Evolutionary conservation across 2,113 vertebrate genomes (phyloP).

Genomic region (Pterocles orientalis): DNA sequence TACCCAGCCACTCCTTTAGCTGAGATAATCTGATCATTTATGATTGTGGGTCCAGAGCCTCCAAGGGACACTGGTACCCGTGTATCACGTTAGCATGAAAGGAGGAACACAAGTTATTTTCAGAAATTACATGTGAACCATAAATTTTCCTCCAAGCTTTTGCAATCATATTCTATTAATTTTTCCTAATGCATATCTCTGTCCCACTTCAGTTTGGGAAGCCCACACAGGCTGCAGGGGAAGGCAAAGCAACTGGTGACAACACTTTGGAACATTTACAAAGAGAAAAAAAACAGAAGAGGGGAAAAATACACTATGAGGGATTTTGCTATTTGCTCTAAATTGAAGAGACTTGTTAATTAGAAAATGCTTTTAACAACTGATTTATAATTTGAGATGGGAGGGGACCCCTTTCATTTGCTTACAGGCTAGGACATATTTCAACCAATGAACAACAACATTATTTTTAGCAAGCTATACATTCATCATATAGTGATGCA

Average conservation of each 20-base stretch:
- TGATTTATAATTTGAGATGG: background rate
- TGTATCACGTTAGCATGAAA: background rate
- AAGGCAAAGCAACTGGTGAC: background rate
- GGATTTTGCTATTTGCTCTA: background rate
- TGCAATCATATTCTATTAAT: background rate
- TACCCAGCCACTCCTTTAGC: background rate
- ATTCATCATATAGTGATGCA: background rate
- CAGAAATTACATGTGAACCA: background rate
- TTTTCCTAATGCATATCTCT: background rate
- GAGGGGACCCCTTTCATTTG: background rate
- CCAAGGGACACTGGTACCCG: fast-evolving
- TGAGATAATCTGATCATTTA: background rate
- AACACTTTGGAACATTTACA: background rate
- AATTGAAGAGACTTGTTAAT: background rate
- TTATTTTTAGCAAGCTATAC: constrained; percentile 9
- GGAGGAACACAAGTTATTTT: background rate
- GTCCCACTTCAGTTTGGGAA: background rate
- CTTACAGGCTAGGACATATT: background rate
- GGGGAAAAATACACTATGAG: background rate
- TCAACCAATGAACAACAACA: background rate
- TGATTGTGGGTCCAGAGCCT: background rate
- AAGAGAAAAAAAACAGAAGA: background rate
- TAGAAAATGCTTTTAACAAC: background rate
- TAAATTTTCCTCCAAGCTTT: background rate
- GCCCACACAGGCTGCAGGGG: background rate